Base-by-base conservation (phyloP, 2,888 invertebrate genomes). In the Ectemnius lituratus region DNA sequence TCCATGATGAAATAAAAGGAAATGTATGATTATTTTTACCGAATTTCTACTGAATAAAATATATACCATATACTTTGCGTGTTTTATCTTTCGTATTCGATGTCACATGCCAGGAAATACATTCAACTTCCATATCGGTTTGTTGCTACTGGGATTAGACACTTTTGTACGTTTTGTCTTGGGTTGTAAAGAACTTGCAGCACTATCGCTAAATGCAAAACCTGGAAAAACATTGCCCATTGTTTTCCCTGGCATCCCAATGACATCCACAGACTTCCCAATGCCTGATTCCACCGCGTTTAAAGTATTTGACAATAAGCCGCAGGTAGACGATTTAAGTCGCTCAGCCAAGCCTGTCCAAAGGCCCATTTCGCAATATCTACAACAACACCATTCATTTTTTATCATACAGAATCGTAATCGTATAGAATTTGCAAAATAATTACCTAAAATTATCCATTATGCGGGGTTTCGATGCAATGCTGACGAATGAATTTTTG, bases 311-410 rank as follows among this genome's bases (percentile, higher is more conserved):
- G 80, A 73, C 14, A 87, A 77, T 6, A 85, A 20, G 58, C 71
- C 88, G 83, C 95, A 95, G 2, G 93, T 84, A 0, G 92, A 86
- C 28, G 93, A 93, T 69, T 93, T 91, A 20, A 95, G 86, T 76
- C 94, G 90, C 68, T 94, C 93, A 0, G 91, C 92, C 69, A 94
- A 91, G 73, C 94, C 94, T 2, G 94, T 93, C 95, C 95, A 95
- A 6, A 95, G 87, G 5, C 93, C 95, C 92, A 95, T 94, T 89
- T 95, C 93, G 84, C 95, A 95, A 84, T 93, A 94, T 82, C 94
- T 93, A 85, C 37, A 37, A 37, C 37, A 37, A 37, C 37, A 37
- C 8, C 37, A 14, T 49, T 67, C 8, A 59, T 45, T 16, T 57
- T 45, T 37, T 37, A n/a, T n/a, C n/a, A n/a, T n/a, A n/a, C n/a